Percentiles rank a stretch among this genome's conserved stretches.
Conservation (phyloP, 2,888 invertebrate species). For the Agriopis aurantiaria region DNA sequence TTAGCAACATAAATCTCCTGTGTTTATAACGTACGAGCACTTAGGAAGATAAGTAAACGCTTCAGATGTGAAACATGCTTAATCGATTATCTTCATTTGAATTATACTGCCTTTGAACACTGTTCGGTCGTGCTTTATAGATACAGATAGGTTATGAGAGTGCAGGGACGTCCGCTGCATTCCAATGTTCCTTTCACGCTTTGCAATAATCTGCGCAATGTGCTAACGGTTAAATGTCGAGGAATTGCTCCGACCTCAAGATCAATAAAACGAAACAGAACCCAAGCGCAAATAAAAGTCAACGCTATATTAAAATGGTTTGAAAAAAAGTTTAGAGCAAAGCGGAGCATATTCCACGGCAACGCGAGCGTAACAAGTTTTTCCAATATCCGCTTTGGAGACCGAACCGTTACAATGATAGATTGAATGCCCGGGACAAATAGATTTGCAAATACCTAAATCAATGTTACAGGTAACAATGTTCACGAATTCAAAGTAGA, state of each 20-base stretch:
- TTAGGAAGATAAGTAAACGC: slow-evolving; percentile 34
- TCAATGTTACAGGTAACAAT: slow-evolving; percentile 38
- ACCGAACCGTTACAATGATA: slow-evolving; percentile 47
- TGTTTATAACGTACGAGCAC: slow-evolving; percentile 29
- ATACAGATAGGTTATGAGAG: slow-evolving; percentile 42
- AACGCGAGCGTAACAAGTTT: slow-evolving; percentile 44
- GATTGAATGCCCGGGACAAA: slow-evolving; percentile 51
- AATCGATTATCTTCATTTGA: slow-evolving; percentile 35
- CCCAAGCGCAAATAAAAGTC: slow-evolving; percentile 41
- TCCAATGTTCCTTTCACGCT: slow-evolving; percentile 74
- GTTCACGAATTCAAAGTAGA: slow-evolving; percentile 34
- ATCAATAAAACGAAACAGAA: slow-evolving; percentile 40
- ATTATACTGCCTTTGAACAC: slow-evolving; percentile 19
- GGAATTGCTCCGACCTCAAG: slow-evolving; percentile 51
- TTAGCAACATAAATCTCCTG: slow-evolving; percentile 12
- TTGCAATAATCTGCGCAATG: slow-evolving; percentile 64
- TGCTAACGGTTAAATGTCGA: slow-evolving; percentile 67
- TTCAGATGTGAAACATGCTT: slow-evolving; percentile 29
- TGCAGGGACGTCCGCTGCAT: slow-evolving; percentile 66
- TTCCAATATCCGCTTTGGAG: slow-evolving; percentile 49
- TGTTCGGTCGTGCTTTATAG: slow-evolving; percentile 37
- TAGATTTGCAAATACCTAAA: slow-evolving; percentile 46
- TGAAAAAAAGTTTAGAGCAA: slow-evolving; percentile 40
- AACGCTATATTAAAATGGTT: slow-evolving; percentile 30
- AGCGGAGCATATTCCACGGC: slow-evolving; percentile 39